phyloP scores from a whole-genome alignment of 2,888 invertebrate species.

The Poecilus cupreus region DNA sequence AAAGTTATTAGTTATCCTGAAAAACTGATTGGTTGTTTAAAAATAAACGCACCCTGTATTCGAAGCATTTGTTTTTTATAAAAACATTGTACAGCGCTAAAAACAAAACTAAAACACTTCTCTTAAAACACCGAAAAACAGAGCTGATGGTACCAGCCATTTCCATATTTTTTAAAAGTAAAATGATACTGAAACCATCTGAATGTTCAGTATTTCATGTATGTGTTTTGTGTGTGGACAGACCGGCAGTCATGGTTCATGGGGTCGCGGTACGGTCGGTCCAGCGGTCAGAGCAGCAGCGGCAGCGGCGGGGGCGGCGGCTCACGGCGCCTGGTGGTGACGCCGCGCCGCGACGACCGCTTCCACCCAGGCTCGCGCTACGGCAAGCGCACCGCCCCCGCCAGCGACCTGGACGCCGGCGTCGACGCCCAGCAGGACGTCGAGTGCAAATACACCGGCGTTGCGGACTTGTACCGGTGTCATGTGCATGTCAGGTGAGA shows the following conservation, averaged over 20 bases:
- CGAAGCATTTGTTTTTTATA: too few relatives aligned
- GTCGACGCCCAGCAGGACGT: conserved; percentile 64
- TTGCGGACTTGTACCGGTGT: conserved; percentile 75
- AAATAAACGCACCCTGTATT: too few relatives aligned
- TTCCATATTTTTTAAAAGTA: too few relatives aligned
- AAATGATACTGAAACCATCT: too few relatives aligned
- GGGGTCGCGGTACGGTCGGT: conserved; percentile 52
- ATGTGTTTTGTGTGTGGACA: neutral
- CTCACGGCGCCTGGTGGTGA: conserved; percentile 45
- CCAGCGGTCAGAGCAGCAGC: conserved; percentile 30
- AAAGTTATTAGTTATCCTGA: too few relatives aligned
- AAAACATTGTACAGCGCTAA: too few relatives aligned
- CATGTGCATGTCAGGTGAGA: conserved; percentile 71
- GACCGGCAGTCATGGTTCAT: conserved; percentile 51
- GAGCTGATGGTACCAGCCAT: too few relatives aligned
- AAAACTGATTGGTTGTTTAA: too few relatives aligned
- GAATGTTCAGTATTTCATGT: too few relatives aligned
- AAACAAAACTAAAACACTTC: too few relatives aligned
- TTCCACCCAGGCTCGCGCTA: conserved; percentile 54
- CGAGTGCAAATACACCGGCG: conserved; percentile 74
- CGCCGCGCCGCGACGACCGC: conserved; percentile 52
- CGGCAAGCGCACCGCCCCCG: conserved; percentile 44
- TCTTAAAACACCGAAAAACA: too few relatives aligned
- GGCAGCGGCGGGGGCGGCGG: neutral
- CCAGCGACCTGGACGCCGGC: neutral